These are phyloP conservation scores for Oceanodroma leucorhoa DNA, from an alignment of 2,797 vertebrate species.

Conservation along the genomic window DNA sequence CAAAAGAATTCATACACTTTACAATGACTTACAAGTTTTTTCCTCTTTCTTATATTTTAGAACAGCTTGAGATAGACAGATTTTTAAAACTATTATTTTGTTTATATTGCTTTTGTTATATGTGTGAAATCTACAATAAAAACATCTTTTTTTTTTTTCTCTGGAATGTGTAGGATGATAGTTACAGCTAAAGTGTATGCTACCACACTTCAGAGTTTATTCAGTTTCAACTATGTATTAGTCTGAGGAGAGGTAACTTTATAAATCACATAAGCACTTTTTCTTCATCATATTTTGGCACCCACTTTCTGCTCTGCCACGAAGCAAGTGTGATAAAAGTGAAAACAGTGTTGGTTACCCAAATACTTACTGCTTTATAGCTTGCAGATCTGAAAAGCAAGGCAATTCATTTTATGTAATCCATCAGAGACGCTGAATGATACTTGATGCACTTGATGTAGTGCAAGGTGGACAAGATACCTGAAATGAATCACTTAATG, in stretches of 20 bases:
- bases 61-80: neutral
- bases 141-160: accelerated
- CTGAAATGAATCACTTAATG: neutral
- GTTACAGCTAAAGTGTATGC: neutral
- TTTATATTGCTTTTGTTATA: neutral
- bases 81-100: neutral
- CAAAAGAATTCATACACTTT: neutral
- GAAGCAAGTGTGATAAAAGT: neutral
- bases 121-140: neutral
- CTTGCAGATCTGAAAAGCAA: neutral
- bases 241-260: neutral
- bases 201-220: neutral
- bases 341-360: neutral
- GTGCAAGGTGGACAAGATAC: neutral
- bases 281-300: neutral
- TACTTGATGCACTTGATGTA: neutral
- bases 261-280: neutral
- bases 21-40: neutral
- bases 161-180: neutral
- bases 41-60: neutral
- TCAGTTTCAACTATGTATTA: neutral
- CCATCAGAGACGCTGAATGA: neutral
- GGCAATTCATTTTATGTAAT: neutral
- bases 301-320: neutral
- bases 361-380: neutral